These are phyloP conservation scores for Callaeas wilsoni DNA, from an alignment of 2,113 vertebrate species.

Conservation along the genomic window DNA sequence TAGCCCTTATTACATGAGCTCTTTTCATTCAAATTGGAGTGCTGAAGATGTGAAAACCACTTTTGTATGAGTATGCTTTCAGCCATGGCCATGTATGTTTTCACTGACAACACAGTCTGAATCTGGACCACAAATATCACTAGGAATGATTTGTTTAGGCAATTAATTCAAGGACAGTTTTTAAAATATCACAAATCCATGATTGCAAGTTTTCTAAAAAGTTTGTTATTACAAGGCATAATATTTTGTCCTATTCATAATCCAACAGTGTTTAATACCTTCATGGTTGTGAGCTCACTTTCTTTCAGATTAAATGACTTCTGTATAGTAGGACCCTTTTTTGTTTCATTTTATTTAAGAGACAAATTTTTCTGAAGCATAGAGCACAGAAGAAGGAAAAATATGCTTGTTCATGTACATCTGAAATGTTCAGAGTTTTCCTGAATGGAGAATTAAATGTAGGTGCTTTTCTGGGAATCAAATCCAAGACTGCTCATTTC, in stretches of 20 bases:
- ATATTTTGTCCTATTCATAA: background rate
- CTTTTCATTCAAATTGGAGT: background rate
- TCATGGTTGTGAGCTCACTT: background rate
- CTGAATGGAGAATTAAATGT: background rate
- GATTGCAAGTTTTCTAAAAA: background rate
- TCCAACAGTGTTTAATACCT: background rate
- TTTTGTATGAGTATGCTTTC: background rate
- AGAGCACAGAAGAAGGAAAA: background rate
- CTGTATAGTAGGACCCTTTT: background rate
- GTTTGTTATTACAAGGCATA: background rate
- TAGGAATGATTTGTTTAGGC: background rate
- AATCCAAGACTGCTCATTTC: background rate
- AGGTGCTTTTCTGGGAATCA: background rate
- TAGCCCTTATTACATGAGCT: background rate
- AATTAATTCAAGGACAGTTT: background rate
- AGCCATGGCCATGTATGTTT: accelerated
- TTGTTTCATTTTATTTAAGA: background rate
- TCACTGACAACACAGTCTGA: background rate
- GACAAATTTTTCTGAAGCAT: background rate
- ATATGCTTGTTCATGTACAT: background rate
- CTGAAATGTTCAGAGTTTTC: background rate
- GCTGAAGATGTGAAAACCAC: background rate
- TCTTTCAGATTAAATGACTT: background rate
- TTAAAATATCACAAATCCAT: background rate
- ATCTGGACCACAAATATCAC: background rate